Evolutionary conservation across 2,797 vertebrate species (phyloP).

Genomic region (Channa striata): DNA sequence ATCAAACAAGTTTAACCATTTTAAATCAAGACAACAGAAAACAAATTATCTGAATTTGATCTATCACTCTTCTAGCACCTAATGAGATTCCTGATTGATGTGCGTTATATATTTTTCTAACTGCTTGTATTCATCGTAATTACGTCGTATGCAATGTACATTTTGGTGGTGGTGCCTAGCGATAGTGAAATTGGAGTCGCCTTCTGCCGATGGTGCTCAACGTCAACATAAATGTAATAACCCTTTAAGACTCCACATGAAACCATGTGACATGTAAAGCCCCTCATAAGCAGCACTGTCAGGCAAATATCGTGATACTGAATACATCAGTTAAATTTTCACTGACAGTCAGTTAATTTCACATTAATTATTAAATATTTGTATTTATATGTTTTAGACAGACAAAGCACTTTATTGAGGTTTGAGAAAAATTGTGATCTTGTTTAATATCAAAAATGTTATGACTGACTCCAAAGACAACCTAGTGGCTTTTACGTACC

Average conservation of each 20-base stretch:
- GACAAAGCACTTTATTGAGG: too few relatives aligned
- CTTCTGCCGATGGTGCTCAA: not conserved
- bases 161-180: not conserved
- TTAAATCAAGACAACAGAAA: constrained; percentile 40
- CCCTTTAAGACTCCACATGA: constrained; percentile 4
- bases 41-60: constrained; percentile 43
- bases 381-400: too few relatives aligned
- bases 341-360: too few relatives aligned
- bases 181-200: not conserved
- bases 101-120: constrained; percentile 9
- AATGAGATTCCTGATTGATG: constrained; percentile 41
- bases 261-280: constrained; percentile 29
- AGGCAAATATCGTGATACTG: too few relatives aligned
- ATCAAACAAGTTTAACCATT: constrained; percentile 59
- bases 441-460: too few relatives aligned
- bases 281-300: not conserved
- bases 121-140: constrained; percentile 4
- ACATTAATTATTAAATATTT: too few relatives aligned
- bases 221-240: constrained; percentile 30
- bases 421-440: too few relatives aligned
- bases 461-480: too few relatives aligned
- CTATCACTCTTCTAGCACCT: constrained; percentile 31
- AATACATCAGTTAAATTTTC: too few relatives aligned
- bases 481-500: too few relatives aligned
- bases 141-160: not conserved